Evolutionary conservation across 2,888 invertebrate species (phyloP), one percentile per base, ranked within the genome.

Genomic region (Drosophila atripex): DNA sequence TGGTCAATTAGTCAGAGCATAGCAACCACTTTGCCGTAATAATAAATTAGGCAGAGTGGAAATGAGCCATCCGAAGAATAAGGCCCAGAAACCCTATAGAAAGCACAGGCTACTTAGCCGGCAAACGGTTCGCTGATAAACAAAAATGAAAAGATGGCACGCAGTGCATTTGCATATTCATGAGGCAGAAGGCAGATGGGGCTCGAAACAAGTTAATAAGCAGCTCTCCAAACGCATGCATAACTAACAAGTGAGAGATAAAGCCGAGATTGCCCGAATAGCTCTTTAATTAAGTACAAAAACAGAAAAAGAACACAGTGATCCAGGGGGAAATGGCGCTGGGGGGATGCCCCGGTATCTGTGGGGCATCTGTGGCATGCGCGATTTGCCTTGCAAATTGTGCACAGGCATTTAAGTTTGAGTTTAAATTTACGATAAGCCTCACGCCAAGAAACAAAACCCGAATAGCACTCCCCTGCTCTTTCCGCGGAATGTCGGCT

Each of bases 1-100:
- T 69, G 74, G 51, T 82, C 83, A 86, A 88, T 83, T 83, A 86
- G 88, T 88, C 88, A 83, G 84, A 58, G 78, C 65, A 49, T n/a
- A 70, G 69, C 75, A 73, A 71, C 78, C 84, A 84, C 84, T 80
- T 77, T 71, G 68, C 72, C 39, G 72, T 28, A 50, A 57, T 70
- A 68, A 80, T 84, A 88, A 84, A 86, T 74, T 80, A 72, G 75
- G 71, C 70, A 53, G 70, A 72, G 69, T 86, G 65, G 73, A 78
- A 73, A 68, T 76, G 79, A 86, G 66, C 66, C 41, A 60, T 59
- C 45, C 41, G 7, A 56, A 49, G 49, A 41, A 50, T 46, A 51
- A 58, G 28, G 38, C 16, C 16, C 50, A 28, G 14, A 53, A 46
- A 28, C 51, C 46, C 61, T 14, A 43, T 35, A 28, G 57, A 73